These are phyloP conservation scores for Dryocosmus kuriphilus DNA, from an alignment of 2,888 invertebrate genomes.

Conservation along the genomic window DNA sequence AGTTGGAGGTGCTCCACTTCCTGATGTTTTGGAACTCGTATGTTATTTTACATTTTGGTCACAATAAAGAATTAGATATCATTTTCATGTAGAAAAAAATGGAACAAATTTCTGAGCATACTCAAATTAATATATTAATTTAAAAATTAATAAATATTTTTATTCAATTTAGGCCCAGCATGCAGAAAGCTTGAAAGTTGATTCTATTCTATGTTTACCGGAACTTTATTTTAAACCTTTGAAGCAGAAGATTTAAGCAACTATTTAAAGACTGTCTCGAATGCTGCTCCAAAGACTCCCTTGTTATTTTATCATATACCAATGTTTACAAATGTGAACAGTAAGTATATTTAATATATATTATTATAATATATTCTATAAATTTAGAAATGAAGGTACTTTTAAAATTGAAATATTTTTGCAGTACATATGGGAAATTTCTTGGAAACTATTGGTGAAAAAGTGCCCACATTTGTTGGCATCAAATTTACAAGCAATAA, in stretches of 20 bases:
- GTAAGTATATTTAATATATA: conserved; percentile 79
- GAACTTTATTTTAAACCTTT: conserved; percentile 88
- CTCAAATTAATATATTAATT: too few relatives aligned
- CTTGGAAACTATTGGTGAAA: conserved; percentile 81
- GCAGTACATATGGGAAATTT: conserved; percentile 87
- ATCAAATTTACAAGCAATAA: conserved; percentile 90
- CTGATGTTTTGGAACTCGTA: conserved; percentile 85
- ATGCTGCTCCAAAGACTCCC: conserved; percentile 86
- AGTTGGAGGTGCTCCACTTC: conserved; percentile 84
- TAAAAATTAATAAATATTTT: not conserved
- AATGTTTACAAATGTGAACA: conserved; percentile 83
- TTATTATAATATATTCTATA: too few relatives aligned
- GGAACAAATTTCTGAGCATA: not conserved
- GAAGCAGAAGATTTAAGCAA: conserved; percentile 81
- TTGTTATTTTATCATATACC: conserved; percentile 92
- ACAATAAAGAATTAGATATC: not conserved
- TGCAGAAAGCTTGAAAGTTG: conserved; percentile 82
- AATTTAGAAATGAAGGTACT: conserved; percentile 11
- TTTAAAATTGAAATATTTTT: conserved; percentile 57
- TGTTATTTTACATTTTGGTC: conserved; percentile 56
- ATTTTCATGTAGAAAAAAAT: not conserved
- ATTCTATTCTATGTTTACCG: conserved; percentile 86
- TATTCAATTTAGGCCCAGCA: conserved; percentile 81
- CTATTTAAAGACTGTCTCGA: conserved; percentile 84
- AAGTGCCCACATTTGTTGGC: conserved; percentile 87